Evolutionary conservation across 2,797 vertebrate genomes (phyloP).

Genomic region (Gobio occitaniae): DNA sequence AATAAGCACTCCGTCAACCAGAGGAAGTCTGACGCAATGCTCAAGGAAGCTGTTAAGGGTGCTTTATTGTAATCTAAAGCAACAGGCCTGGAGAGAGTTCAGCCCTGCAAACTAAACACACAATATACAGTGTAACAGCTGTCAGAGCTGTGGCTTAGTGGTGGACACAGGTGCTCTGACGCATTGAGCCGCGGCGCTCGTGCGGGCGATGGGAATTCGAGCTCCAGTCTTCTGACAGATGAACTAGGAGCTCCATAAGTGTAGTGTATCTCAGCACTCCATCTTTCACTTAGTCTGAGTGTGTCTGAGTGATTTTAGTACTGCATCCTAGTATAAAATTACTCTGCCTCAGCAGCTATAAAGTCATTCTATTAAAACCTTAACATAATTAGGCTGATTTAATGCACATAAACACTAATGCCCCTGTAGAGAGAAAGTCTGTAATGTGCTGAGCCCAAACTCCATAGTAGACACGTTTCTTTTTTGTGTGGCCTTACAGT

Average conservation of each 20-base stretch:
- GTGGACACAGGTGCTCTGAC: neutral
- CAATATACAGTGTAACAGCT: neutral
- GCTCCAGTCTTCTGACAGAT: neutral
- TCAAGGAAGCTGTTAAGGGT: slow-evolving; percentile 16
- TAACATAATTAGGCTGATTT: slow-evolving; percentile 30
- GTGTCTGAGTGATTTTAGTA: slow-evolving; percentile 10
- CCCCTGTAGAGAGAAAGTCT: slow-evolving; percentile 9
- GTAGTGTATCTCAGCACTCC: neutral
- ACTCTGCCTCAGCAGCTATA: slow-evolving; percentile 11
- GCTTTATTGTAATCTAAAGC: neutral
- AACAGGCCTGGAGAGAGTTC: neutral
- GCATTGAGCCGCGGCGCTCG: neutral
- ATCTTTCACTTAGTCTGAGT: slow-evolving; percentile 48
- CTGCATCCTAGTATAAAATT: slow-evolving; percentile 16
- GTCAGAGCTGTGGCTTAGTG: neutral
- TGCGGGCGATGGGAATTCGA: neutral
- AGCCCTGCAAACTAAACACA: neutral
- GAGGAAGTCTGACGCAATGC: neutral
- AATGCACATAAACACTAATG: slow-evolving; percentile 40
- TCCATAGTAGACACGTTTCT: neutral
- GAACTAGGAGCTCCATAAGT: neutral
- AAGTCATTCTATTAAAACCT: slow-evolving; percentile 20
- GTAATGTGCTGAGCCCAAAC: slow-evolving; percentile 4
- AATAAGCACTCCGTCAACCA: neutral
- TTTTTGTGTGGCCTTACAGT: neutral